A percentile compares a stretch with the other conserved stretches of the same genome.
These are phyloP conservation scores for Oreochromis aureus DNA, from an alignment of 2,113 vertebrate species.

Conservation along the genomic window DNA sequence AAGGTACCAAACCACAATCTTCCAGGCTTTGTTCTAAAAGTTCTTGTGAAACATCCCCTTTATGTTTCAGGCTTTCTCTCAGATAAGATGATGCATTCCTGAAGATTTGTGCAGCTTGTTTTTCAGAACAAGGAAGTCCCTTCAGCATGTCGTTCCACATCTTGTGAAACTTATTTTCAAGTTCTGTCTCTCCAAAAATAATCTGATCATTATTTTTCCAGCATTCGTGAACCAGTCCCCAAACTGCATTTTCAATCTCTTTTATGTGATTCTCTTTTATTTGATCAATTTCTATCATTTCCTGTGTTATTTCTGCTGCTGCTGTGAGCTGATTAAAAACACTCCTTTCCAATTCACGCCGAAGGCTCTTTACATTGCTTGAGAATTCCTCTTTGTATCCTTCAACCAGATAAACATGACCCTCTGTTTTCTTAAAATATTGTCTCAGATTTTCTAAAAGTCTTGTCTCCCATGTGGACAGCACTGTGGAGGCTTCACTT, in stretches of 20 bases:
- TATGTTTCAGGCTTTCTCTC: not conserved
- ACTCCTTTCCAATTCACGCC: no score
- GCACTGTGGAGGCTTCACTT: no score
- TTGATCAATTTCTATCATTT: not conserved
- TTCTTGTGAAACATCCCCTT: not conserved
- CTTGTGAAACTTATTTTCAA: not conserved
- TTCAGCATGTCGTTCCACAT: not conserved
- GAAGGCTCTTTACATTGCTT: no score
- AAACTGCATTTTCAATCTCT: not conserved
- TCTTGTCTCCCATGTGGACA: no score
- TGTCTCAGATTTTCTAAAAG: no score
- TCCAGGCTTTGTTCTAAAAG: not conserved
- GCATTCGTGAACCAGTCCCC: fast-evolving
- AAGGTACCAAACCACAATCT: not conserved
- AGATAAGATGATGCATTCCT: not conserved
- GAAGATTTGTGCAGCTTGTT: not conserved
- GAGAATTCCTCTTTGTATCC: no score
- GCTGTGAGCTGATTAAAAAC: no score
- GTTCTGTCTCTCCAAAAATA: not conserved
- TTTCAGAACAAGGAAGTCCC: not conserved
- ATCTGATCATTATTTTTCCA: not conserved
- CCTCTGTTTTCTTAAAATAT: no score
- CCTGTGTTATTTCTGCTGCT: no score
- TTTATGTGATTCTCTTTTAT: not conserved
- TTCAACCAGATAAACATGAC: no score